These are phyloP conservation scores for Petrosia ficiformis DNA, from an alignment of 37 sponge, comb jelly and placozoan genomes.

Conservation along the genomic window DNA sequence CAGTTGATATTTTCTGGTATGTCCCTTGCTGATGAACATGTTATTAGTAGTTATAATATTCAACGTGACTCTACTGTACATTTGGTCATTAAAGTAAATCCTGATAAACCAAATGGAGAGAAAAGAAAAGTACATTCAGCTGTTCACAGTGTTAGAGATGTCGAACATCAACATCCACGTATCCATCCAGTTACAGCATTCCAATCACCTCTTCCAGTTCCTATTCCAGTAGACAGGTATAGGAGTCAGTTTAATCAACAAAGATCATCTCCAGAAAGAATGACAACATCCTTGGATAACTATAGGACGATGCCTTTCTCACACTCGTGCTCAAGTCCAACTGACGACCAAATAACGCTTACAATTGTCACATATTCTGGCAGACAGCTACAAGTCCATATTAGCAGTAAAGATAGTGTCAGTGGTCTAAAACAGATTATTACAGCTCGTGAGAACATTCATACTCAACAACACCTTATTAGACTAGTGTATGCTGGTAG, in stretches of 20 bases:
- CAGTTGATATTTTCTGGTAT: neutral
- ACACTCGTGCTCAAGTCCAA: neutral
- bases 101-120: neutral
- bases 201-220: neutral
- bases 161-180: no score
- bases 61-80: neutral
- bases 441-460: neutral
- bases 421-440: neutral
- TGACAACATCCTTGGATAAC: neutral
- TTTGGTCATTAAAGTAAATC: neutral
- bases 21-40: neutral
- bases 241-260: no score
- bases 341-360: no score
- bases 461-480: neutral
- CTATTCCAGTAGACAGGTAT: no score
- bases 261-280: neutral
- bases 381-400: neutral
- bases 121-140: no score
- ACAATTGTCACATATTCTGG: neutral
- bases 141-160: neutral
- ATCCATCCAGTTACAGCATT: neutral
- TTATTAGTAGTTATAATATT: neutral
- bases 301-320: neutral
- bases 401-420: neutral
- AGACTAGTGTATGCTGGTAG: neutral